phyloP scores from a whole-genome alignment of 2,797 vertebrate species.

The Microctenopoma stevenorrisi region DNA sequence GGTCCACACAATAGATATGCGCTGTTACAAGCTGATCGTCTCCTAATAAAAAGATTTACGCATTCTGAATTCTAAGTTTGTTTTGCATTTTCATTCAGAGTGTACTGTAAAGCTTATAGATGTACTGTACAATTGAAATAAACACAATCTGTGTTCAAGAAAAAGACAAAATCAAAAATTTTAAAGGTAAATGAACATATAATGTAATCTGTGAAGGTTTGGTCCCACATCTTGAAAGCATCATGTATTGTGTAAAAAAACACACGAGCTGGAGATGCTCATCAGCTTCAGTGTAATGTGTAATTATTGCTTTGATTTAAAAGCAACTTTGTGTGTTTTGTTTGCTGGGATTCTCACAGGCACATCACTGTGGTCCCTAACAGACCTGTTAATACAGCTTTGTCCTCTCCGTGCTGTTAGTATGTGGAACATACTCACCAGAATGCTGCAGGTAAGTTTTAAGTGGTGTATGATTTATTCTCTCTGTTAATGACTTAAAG shows the following conservation, averaged over 20 bases:
- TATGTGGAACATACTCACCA: background rate
- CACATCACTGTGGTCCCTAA: conserved; percentile 14
- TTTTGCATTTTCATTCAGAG: no score
- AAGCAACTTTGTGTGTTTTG: conserved; percentile 14
- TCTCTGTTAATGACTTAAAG: conserved; percentile 22
- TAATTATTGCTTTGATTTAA: conserved; percentile 1
- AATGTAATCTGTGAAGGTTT: background rate
- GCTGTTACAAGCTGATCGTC: no score
- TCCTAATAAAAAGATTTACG: no score
- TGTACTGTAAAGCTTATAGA: no score
- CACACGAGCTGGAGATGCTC: background rate
- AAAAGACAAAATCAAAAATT: no score
- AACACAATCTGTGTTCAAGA: no score
- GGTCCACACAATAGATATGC: no score
- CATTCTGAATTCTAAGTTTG: no score
- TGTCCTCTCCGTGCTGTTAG: conserved; percentile 5
- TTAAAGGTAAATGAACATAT: no score
- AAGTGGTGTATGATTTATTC: conserved; percentile 5
- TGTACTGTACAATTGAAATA: no score
- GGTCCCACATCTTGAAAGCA: background rate
- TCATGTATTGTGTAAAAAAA: background rate
- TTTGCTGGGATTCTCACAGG: conserved; percentile 13
- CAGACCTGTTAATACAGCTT: background rate
- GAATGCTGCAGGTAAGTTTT: background rate
- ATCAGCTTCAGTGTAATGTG: background rate